Conservation (phyloP, 2,113 vertebrate genomes). For the Phodopus roborovskii region DNA sequence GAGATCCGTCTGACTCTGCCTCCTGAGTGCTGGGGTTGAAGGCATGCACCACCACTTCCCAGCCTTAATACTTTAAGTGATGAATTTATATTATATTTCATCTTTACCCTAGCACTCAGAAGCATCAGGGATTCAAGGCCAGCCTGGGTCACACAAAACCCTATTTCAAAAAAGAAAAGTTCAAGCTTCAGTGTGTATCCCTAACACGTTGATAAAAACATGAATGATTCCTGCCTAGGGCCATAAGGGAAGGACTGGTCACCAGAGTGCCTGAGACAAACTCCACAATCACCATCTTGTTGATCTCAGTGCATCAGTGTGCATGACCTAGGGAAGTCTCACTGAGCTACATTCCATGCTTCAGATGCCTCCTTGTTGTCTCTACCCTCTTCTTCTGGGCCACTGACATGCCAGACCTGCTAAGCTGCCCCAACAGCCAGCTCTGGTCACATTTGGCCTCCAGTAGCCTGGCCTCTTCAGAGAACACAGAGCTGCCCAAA, state of each 20-base stretch:
- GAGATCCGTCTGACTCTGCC: background rate
- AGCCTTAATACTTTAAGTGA: background rate
- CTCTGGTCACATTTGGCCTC: background rate
- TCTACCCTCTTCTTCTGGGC: background rate
- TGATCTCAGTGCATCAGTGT: background rate
- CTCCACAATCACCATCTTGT: background rate
- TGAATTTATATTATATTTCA: background rate
- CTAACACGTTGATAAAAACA: background rate
- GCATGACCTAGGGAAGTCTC: background rate
- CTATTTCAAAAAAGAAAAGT: background rate
- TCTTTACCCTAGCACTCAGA: background rate
- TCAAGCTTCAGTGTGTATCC: background rate
- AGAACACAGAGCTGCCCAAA: background rate
- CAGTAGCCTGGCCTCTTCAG: background rate
- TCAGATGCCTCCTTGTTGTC: background rate
- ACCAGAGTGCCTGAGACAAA: background rate
- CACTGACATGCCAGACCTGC: background rate
- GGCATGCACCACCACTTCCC: accelerated
- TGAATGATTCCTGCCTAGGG: too few relatives aligned
- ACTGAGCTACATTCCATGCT: background rate
- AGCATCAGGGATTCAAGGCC: background rate
- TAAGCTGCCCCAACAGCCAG: background rate
- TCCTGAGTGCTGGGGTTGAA: background rate
- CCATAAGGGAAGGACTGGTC: too few relatives aligned
- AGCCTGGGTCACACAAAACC: background rate